phyloP scores from a whole-genome alignment of 2,113 vertebrate genomes.

The Solea solea region DNA sequence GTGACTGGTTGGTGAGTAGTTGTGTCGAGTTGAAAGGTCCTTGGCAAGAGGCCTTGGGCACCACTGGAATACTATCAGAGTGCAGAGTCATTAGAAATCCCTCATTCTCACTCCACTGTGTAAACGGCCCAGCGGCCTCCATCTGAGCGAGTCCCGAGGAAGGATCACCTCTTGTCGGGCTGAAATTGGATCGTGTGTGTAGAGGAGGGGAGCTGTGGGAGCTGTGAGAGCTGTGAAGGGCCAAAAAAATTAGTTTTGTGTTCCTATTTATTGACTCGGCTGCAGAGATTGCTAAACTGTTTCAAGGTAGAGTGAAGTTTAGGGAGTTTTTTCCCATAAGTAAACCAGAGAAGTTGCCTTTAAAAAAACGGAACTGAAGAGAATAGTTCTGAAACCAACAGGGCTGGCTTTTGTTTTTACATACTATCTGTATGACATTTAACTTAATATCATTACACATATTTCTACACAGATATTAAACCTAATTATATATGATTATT shows the following conservation, averaged over 20 bases:
- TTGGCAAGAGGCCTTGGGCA: constrained; percentile 70
- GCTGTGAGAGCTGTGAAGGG: constrained; percentile 14
- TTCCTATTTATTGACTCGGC: constrained; percentile 66
- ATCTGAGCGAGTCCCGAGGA: constrained; percentile 59
- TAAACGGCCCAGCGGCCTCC: constrained; percentile 67
- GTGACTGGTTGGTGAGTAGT: constrained; percentile 67
- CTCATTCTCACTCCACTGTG: constrained; percentile 66
- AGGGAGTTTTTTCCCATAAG: constrained; percentile 49
- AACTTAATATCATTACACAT: neutral
- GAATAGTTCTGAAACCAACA: constrained; percentile 33
- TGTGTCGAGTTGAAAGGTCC: constrained; percentile 64
- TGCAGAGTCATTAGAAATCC: constrained; percentile 75
- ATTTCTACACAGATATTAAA: neutral
- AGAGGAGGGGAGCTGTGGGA: constrained; percentile 43
- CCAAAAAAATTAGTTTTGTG: constrained; percentile 41
- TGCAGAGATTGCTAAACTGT: constrained; percentile 60
- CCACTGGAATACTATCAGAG: constrained; percentile 67
- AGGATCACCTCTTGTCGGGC: constrained; percentile 59
- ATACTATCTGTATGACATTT: neutral
- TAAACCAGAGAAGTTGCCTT: constrained; percentile 40
- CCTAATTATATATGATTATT: neutral
- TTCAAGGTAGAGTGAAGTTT: constrained; percentile 54
- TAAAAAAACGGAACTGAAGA: constrained; percentile 35
- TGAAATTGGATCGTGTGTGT: constrained; percentile 68
- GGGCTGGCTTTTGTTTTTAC: neutral